Conservation (phyloP, 2,113 vertebrate genomes). For the Oreochromis aureus region DNA sequence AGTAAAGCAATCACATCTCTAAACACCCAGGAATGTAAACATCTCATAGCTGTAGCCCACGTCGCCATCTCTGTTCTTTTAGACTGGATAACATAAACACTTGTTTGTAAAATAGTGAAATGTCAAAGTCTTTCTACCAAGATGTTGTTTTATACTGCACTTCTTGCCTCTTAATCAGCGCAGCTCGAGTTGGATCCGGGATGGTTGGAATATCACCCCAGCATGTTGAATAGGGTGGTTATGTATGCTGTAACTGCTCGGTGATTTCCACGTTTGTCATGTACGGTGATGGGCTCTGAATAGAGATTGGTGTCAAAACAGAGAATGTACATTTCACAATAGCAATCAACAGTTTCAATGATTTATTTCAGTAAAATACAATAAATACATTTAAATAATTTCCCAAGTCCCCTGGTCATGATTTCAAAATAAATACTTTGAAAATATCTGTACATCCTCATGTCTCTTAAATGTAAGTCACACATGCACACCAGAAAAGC, state of each 20-base stretch:
- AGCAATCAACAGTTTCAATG: slow-evolving; percentile 62
- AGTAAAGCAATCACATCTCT: slow-evolving; percentile 32
- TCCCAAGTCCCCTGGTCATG: slow-evolving; percentile 72
- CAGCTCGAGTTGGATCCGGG: neutral
- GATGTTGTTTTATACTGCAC: slow-evolving; percentile 8
- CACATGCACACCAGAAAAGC: slow-evolving; percentile 43
- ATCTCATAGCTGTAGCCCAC: slow-evolving; percentile 14
- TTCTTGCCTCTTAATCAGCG: neutral
- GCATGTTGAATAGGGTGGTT: neutral
- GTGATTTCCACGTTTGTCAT: slow-evolving; percentile 5
- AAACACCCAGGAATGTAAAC: slow-evolving; percentile 40
- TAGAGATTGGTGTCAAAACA: slow-evolving; percentile 25
- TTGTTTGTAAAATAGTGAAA: slow-evolving; percentile 29
- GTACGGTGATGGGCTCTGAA: neutral
- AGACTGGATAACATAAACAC: neutral
- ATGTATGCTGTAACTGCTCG: slow-evolving; percentile 39
- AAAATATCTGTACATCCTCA: slow-evolving; percentile 89
- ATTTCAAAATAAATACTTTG: slow-evolving; percentile 84
- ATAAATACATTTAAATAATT: slow-evolving; percentile 69
- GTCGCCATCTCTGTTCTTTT: slow-evolving; percentile 9
- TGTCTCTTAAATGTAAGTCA: slow-evolving; percentile 58
- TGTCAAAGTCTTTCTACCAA: slow-evolving; percentile 38
- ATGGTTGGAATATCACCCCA: neutral
- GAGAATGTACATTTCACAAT: slow-evolving; percentile 58
- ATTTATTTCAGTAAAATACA: slow-evolving; percentile 78